Conservation (phyloP, 2,113 vertebrate genomes). For the Heloderma charlesbogerti region DNA sequence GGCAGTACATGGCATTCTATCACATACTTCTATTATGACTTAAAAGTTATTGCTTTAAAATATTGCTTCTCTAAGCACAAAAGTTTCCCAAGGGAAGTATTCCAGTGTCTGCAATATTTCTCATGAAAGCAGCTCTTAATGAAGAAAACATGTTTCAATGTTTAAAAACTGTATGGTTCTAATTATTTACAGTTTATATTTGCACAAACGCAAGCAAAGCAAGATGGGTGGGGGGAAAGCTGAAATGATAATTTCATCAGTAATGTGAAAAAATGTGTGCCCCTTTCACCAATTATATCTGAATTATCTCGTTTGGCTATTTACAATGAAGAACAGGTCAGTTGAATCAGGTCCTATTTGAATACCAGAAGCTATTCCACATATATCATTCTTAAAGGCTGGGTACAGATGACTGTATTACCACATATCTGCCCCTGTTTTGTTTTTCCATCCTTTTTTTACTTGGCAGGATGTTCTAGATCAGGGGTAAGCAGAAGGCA, state of each 20-base stretch:
- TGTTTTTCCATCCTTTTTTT: not conserved
- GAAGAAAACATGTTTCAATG: conserved; percentile 13
- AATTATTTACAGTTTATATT: conserved; percentile 13
- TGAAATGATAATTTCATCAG: not conserved
- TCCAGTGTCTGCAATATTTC: not conserved
- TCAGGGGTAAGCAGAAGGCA: no score
- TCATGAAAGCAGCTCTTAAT: conserved; percentile 10
- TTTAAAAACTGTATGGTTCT: not conserved
- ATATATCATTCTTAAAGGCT: not conserved
- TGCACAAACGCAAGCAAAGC: not conserved
- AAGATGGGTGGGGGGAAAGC: not conserved
- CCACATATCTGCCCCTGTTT: not conserved
- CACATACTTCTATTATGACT: not conserved
- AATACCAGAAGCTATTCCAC: not conserved
- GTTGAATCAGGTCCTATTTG: not conserved
- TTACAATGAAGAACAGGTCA: not conserved
- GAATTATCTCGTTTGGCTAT: not conserved
- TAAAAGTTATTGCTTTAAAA: not conserved
- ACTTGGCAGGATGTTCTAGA: not conserved
- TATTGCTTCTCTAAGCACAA: not conserved
- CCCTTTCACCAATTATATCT: not conserved
- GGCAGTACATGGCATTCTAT: not conserved
- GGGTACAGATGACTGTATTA: not conserved
- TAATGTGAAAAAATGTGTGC: not conserved
- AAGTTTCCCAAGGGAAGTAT: not conserved